Conservation (phyloP, 1,140 invertebrate genomes). For the Pseudomyrmex cubaensis region DNA sequence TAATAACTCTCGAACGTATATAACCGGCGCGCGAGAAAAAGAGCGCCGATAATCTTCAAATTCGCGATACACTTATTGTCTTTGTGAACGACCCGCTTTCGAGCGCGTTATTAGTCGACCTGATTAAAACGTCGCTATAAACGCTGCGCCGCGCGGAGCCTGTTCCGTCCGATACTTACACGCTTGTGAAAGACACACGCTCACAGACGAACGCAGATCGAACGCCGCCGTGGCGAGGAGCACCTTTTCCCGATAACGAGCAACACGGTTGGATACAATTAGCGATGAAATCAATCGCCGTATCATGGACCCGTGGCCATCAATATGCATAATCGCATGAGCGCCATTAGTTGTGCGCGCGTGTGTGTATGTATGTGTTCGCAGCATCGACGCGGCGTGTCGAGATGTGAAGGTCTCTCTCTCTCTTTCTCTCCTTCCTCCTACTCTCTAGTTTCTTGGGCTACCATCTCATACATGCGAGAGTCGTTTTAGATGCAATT, state of each 20-base stretch:
- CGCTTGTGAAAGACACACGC: too few species aligned
- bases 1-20: constrained; percentile 19
- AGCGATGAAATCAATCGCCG: constrained; percentile 75
- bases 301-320: constrained; percentile 61
- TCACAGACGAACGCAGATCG: background rate
- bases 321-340: constrained; percentile 77
- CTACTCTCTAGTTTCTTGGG: constrained; percentile 4
- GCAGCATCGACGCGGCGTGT: background rate
- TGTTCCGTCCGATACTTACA: too few species aligned
- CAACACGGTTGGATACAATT: constrained; percentile 75
- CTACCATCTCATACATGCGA: constrained; percentile 5
- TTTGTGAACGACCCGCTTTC: constrained; percentile 34
- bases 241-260: constrained; percentile 66
- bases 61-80: constrained; percentile 46
- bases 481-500: constrained; percentile 74
- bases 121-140: constrained; percentile 67
- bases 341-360: constrained; percentile 69
- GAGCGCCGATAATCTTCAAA: constrained; percentile 48
- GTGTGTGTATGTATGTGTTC: background rate
- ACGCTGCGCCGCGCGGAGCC: constrained; percentile 9
- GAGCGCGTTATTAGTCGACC: constrained; percentile 41
- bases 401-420: constrained; percentile 5
- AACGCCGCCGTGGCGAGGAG: background rate
- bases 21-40: background rate
- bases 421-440: constrained; percentile 2